Conservation (phyloP, 2,888 invertebrate genomes). For the Agriopis marginaria region DNA sequence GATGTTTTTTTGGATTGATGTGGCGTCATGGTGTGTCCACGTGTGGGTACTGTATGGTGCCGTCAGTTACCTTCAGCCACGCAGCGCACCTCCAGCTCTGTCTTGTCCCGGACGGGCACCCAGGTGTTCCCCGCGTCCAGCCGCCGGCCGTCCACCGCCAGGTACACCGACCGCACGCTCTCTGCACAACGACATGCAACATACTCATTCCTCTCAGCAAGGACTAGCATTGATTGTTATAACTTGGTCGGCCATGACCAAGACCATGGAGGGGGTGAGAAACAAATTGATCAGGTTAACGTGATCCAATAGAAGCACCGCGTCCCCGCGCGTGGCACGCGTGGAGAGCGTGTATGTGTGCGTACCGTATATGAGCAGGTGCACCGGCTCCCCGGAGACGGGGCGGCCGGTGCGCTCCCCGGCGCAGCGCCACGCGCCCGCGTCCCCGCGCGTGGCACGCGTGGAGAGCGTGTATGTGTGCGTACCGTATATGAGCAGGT, state of each 20-base stretch:
- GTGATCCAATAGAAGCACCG: too few relatives aligned
- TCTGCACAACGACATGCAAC: constrained; percentile 81
- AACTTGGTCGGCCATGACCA: too few relatives aligned
- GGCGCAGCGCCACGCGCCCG: constrained; percentile 91
- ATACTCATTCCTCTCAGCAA: too few relatives aligned
- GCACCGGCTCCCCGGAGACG: constrained; percentile 80
- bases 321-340: background rate
- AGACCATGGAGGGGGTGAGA: too few relatives aligned
- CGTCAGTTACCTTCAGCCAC: constrained; percentile 91
- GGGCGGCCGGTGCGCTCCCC: constrained; percentile 88
- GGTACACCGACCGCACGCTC: constrained; percentile 93
- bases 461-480: background rate
- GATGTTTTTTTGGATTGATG: too few relatives aligned
- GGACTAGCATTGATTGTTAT: too few relatives aligned
- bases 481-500: constrained; percentile 72
- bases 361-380: constrained; percentile 72
- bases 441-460: constrained; percentile 84
- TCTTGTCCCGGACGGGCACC: constrained; percentile 95
- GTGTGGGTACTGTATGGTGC: background rate
- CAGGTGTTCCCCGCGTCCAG: constrained; percentile 95
- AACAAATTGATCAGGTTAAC: too few relatives aligned
- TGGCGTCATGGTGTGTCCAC: too few relatives aligned
- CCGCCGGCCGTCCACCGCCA: constrained; percentile 94
- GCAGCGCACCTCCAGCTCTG: constrained; percentile 93
- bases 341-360: background rate